These are phyloP conservation scores for Barnardius zonarius DNA, from an alignment of 2,113 vertebrate genomes.

Conservation along the genomic window DNA sequence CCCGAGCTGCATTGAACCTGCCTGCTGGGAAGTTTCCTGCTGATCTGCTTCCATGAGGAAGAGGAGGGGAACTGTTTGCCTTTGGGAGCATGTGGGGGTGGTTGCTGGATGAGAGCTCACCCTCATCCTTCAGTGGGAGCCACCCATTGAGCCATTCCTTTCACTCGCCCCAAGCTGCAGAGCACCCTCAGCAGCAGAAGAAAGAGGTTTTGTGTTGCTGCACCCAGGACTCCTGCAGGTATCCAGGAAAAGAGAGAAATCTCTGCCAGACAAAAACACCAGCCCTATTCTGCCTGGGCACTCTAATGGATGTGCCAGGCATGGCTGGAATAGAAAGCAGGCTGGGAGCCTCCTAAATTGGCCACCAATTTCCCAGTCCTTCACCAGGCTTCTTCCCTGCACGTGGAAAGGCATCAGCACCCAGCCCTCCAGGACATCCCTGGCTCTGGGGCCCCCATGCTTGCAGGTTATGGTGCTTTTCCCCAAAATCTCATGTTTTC, in stretches of 20 bases:
- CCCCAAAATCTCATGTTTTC: background rate
- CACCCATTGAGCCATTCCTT: background rate
- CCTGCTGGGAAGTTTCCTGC: background rate
- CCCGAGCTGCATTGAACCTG: background rate
- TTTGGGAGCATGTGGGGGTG: background rate
- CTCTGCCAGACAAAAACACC: background rate
- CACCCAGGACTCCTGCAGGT: background rate
- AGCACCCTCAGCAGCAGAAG: background rate
- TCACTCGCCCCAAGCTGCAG: background rate
- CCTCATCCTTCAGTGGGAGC: background rate
- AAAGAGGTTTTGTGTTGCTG: background rate
- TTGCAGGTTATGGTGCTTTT: background rate
- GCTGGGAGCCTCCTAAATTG: background rate
- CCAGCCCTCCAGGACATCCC: background rate
- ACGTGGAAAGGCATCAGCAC: background rate
- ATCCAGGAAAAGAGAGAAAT: background rate
- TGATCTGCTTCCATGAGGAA: background rate
- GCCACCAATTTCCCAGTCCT: background rate
- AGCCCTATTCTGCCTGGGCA: background rate
- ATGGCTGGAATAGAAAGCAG: background rate
- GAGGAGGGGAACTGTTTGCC: background rate
- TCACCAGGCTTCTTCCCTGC: background rate
- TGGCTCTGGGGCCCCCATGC: background rate
- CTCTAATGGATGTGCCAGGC: background rate
- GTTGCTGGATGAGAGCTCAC: background rate